phyloP scores from a whole-genome alignment of 2,888 invertebrate species.

The Hyposoter dolosus region DNA sequence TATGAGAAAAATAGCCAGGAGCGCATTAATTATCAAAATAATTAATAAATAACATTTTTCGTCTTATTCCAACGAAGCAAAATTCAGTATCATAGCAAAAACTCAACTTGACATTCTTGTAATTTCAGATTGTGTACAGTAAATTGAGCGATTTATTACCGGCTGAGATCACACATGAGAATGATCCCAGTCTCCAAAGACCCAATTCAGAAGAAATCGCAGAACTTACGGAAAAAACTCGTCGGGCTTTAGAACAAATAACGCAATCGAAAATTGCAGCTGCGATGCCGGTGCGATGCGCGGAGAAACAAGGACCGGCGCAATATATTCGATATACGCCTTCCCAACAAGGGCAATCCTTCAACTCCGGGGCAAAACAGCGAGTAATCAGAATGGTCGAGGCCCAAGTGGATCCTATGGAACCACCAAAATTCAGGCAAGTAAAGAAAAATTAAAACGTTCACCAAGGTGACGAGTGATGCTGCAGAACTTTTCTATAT shows the following conservation, averaged over 20 bases:
- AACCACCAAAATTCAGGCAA: constrained; percentile 97
- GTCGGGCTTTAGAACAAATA: constrained; percentile 94
- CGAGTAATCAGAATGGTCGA: constrained; percentile 98
- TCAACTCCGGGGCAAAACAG: constrained; percentile 99
- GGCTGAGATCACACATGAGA: constrained; percentile 95
- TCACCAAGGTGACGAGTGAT: not conserved
- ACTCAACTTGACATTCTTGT: constrained; percentile 35
- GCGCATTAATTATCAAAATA: no score
- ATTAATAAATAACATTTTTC: no score
- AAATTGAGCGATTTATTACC: constrained; percentile 97
- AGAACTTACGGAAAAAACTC: constrained; percentile 96
- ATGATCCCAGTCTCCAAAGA: constrained; percentile 95
- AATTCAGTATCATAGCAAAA: no score
- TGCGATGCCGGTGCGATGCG: constrained; percentile 98
- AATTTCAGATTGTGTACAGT: constrained; percentile 92
- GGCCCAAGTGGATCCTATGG: constrained; percentile 98
- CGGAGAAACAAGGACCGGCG: constrained; percentile 96
- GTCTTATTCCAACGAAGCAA: no score
- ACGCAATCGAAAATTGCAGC: constrained; percentile 96
- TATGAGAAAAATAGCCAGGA: no score
- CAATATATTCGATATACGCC: constrained; percentile 99
- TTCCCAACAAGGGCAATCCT: constrained; percentile 97
- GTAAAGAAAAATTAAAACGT: not conserved
- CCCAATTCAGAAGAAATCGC: constrained; percentile 95
- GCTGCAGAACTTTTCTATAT: no score